phyloP scores from a whole-genome alignment of 2,113 vertebrate species.

The Ellobius talpinus region DNA sequence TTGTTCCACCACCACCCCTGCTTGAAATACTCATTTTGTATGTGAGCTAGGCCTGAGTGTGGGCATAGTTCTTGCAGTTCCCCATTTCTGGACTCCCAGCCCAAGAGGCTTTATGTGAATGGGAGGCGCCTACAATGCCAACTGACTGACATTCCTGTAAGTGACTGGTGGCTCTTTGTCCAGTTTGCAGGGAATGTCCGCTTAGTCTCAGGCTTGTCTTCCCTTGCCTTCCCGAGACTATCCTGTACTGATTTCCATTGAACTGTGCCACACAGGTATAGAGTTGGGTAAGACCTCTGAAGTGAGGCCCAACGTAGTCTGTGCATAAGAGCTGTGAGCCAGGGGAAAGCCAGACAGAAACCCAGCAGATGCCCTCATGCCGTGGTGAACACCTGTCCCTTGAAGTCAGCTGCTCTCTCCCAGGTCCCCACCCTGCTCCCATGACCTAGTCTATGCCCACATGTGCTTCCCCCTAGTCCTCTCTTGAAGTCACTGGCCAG shows the following conservation, averaged over 20 bases:
- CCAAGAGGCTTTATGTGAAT: neutral
- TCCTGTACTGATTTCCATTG: neutral
- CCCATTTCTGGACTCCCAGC: neutral
- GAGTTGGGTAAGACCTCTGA: neutral
- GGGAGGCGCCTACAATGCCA: neutral
- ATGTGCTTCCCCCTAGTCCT: neutral
- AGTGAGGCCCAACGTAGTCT: neutral
- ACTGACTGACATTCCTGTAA: neutral
- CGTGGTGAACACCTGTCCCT: neutral
- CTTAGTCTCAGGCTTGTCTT: neutral
- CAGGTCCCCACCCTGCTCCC: neutral
- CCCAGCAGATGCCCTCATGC: neutral
- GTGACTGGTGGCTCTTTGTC: neutral
- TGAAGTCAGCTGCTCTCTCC: neutral
- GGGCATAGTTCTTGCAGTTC: neutral
- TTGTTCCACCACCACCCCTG: neutral
- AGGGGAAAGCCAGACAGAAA: neutral
- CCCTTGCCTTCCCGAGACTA: fast-evolving
- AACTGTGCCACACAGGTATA: fast-evolving
- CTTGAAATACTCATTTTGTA: neutral
- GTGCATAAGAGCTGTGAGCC: neutral
- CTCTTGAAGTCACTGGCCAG: neutral
- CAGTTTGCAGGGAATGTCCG: neutral
- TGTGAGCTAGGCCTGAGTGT: neutral
- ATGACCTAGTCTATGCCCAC: neutral